Percentiles rank a stretch among this genome's conserved stretches.
phyloP scores from a whole-genome alignment of 2,888 invertebrate genomes.

The Ceramica pisi region DNA sequence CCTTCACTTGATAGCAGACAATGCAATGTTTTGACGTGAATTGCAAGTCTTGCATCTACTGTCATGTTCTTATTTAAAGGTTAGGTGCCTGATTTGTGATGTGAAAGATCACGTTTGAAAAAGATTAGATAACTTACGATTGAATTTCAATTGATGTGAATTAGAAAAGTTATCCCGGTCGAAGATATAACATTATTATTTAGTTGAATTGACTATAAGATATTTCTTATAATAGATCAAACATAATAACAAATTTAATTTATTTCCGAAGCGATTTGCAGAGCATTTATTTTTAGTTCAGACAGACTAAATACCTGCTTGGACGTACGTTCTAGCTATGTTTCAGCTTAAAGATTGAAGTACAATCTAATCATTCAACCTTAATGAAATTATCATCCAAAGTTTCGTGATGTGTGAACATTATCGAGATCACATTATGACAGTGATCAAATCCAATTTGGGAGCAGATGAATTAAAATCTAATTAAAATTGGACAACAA shows the following conservation, averaged over 20 bases:
- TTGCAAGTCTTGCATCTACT: constrained; percentile 32
- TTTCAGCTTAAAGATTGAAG: neutral
- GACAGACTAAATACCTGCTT: neutral
- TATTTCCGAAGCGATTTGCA: neutral
- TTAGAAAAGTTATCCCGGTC: too few relatives aligned
- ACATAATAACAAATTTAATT: neutral
- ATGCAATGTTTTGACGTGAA: constrained; percentile 64
- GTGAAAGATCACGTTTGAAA: neutral
- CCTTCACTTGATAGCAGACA: constrained; percentile 64
- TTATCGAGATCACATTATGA: neutral
- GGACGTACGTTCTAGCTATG: neutral
- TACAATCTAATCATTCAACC: constrained; percentile 2
- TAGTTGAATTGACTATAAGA: neutral
- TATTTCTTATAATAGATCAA: neutral
- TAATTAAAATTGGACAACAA: neutral
- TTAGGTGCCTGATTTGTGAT: constrained; percentile 1
- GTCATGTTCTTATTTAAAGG: constrained; percentile 39
- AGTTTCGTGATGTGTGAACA: neutral
- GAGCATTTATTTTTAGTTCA: constrained; percentile 12
- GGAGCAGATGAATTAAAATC: neutral
- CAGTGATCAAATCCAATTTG: constrained; percentile 9
- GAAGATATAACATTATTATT: neutral
- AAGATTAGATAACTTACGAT: neutral
- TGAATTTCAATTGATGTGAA: neutral
- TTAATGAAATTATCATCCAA: constrained; percentile 2